Evolutionary conservation across 1,140 invertebrate genomes (phyloP), one percentile per base, ranked within the genome.

Genomic region (Sycophaga agraensis): DNA sequence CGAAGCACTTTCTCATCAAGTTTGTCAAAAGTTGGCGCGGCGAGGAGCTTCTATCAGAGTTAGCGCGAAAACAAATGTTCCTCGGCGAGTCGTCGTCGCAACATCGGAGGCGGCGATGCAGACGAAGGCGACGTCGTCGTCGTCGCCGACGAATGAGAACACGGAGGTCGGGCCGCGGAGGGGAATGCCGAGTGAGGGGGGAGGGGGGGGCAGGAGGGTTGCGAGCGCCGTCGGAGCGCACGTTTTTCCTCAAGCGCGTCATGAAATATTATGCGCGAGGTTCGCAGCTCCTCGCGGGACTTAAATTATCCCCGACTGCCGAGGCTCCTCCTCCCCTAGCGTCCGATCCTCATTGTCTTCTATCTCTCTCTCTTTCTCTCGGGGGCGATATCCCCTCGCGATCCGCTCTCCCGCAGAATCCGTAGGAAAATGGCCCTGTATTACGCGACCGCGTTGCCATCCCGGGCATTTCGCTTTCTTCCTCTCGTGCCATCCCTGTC

Each of bases 11-110:
- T 26, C 48, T 16, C 21, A 9, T 17, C 51, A 48, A 49, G 54
- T 40, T 65, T 61, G 59, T 65, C 67, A 39, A 42, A 24, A 56
- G 8, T 19, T 35, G 16, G 37, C 50, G 46, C 66, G 49, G 58
- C 68, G 60, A 65, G 42, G 31, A 34, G 62, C n/a, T 58, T 63
- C 67, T 59, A 64, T 69, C 59, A 42, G 57, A 53, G 61, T 53
- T 66, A 70, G 69, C 63, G 63, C 59, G 68, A 63, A 62, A 69
- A 70, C 66, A 69, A 70, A 70, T 70, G 67, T 67, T 54, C 65
- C 34, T 31, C n/a, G n/a, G n/a, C n/a, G n/a, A n/a, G n/a, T n/a
- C n/a, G n/a, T 56, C 57, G 62, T 31, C 40, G 22, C 14, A 35
- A 11, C 31, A 34, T 34, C 31, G 11, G 31, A 34, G 5, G 11